Conservation (phyloP, 2,113 vertebrate species). For the Psephotus haematonotus region DNA sequence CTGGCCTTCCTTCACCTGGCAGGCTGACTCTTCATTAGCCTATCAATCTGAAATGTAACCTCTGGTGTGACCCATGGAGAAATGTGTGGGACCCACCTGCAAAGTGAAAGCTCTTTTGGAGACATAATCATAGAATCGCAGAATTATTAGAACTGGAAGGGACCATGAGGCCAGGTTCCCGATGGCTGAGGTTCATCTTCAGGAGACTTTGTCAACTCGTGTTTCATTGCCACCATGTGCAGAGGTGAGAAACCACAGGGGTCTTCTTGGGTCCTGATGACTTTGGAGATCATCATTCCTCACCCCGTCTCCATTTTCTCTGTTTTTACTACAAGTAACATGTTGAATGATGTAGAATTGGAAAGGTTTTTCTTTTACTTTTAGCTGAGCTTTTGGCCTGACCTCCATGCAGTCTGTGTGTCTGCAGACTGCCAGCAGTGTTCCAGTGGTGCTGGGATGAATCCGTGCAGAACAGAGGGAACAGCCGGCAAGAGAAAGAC, state of each 20-base stretch:
- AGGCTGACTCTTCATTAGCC: constrained; percentile 19
- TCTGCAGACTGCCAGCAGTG: fast-evolving
- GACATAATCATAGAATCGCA: not conserved
- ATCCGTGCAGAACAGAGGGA: not conserved
- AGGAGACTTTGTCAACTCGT: not conserved
- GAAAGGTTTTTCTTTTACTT: not conserved
- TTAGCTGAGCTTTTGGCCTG: not conserved
- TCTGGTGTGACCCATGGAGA: not conserved
- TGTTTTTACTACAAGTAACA: not conserved
- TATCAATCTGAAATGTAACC: constrained; percentile 29
- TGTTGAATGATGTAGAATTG: not conserved
- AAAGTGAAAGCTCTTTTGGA: not conserved
- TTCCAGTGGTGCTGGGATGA: not conserved
- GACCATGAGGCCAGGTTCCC: not conserved
- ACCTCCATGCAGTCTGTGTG: not conserved
- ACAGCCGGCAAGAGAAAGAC: not conserved
- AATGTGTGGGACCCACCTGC: not conserved
- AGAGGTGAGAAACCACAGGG: not conserved
- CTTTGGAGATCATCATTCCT: not conserved
- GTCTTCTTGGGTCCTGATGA: not conserved
- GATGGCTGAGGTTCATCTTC: not conserved
- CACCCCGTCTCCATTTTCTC: not conserved
- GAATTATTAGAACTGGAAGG: not conserved
- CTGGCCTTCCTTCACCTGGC: constrained; percentile 45
- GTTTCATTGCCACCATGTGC: not conserved